Evolutionary conservation across 2,113 vertebrate species (phyloP), one percentile per base, ranked within the genome.

Genomic region (Pithys albifrons): DNA sequence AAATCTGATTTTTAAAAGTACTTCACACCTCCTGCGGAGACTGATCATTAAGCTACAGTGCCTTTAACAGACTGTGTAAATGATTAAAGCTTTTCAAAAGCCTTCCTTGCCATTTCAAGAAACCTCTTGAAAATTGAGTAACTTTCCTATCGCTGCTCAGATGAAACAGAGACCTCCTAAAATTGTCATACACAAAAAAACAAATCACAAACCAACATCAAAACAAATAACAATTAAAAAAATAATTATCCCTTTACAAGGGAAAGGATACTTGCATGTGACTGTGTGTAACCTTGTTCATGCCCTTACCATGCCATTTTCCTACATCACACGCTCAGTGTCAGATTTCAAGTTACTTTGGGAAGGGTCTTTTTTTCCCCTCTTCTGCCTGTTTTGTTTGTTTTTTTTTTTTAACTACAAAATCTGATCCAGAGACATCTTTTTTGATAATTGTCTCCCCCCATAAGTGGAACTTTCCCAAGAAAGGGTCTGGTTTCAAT

Each of bases 1-100:
- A 91, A 89, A 85, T 64, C 28, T 85, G 66, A 85, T 82, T 96
- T 88, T 91, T 79, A 19, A 31, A 88, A 86, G 49, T 66, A 19
- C 55, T 81, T 88, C 58, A 49, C 31, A 66, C 14, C 73, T 55
- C 73, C 90, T 69, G 87, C 80, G 82, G 91, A 91, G 71, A 64
- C 48, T 16, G 31, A 71, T 76, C 70, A 58, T 76, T 85, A 69
- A 90, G 71, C n/a, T 62, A 23, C 54, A 82, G 52, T 18, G 54
- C 25, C n/a, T 79, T 82, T 79, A 91, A 92, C 51, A 86, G 81
- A 67, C 6, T 61, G 51, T 51, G 51, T 29, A 66, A 66, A 84
- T 37, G 67, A 95, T 75, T 88, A 77, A 91, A 89, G 46, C 67
- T 72, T 72, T 6, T 1, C 25, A 52, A n/a, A 14, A 71, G 7